Evolutionary conservation across 2,888 invertebrate genomes (phyloP), one percentile per base, ranked within the genome.

Genomic region (Parnassius mnemosyne): DNA sequence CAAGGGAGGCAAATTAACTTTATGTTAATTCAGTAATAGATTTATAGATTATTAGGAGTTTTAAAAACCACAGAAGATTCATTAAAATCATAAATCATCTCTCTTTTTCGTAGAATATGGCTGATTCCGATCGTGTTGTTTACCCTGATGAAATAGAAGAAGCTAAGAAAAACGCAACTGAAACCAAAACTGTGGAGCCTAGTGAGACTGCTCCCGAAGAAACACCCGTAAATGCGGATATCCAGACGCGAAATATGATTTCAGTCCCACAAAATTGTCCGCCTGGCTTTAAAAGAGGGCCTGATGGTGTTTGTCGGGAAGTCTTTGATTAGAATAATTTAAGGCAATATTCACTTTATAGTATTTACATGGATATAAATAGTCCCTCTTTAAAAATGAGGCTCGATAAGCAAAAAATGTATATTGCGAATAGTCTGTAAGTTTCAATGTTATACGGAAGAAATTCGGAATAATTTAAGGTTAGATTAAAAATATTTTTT

Each of bases 91-190:
- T 34, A 34, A 34, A 34, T 34, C 34, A 34, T 34, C 7, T 34
- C 34, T 34, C 7, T 34, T 34, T 34, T 34, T 34, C 7, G 34
- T 34, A 34, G 76, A 78, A 65, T 72, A 89, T 89, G 89, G 82
- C 87, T 13, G 87, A 85, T 65, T 75, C 74, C 13, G 72, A 83
- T 50, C 82, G 81, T 54, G 69, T 88, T 25, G 81, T 85, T 1
- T 84, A 75, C 68, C 85, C 87, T 13, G 84, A 87, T n/a, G 86
- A 89, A 68, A 80, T 83, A 0, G 79, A 80, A 1, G 80, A 80
- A 13, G 71, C 61, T 1, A 84, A 85, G 63, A 63, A 57, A 41
- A 66, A 67, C 12, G 58, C 59, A 11, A 54, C 50, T 9, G 62
- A 64, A 25, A 63, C 52, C 2, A 77, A 66, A 66, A 71, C 69